A percentile compares a stretch with the other conserved stretches of the same genome.
phyloP scores from a whole-genome alignment of 2,888 invertebrate species.

The Drosophila mimetica region DNA sequence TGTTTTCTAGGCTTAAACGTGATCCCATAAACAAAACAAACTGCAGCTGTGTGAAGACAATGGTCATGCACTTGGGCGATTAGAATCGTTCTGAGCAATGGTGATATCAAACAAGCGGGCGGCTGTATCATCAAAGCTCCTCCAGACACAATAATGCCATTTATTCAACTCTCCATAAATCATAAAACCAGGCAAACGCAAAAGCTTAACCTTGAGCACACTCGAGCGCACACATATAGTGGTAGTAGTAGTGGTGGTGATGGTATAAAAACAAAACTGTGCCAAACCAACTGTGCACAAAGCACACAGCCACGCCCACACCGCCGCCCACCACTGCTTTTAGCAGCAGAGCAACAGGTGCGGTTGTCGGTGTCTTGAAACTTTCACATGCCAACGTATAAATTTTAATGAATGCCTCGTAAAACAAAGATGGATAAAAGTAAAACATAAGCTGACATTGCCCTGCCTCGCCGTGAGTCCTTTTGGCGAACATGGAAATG shows the following conservation, averaged over 20 bases:
- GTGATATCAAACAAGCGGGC: slow-evolving; percentile 11
- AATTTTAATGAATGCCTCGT: slow-evolving; percentile 50
- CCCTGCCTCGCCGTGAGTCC: slow-evolving; percentile 42
- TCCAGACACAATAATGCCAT: slow-evolving; percentile 17
- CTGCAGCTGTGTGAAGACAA: slow-evolving; percentile 14
- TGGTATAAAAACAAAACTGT: slow-evolving; percentile 29
- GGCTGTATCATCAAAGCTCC: slow-evolving; percentile 27
- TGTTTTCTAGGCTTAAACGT: slow-evolving; percentile 5
- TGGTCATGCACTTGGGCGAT: slow-evolving; percentile 18
- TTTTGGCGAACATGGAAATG: slow-evolving; percentile 55
- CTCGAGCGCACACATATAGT: slow-evolving; percentile 1
- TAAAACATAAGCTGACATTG: slow-evolving; percentile 51
- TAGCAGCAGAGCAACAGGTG: slow-evolving; percentile 64
- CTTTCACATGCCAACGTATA: slow-evolving; percentile 50
- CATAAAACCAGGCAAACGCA: slow-evolving; percentile 34
- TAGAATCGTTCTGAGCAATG: slow-evolving; percentile 13
- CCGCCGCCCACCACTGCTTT: slow-evolving; percentile 1
- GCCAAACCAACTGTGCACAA: slow-evolving; percentile 41
- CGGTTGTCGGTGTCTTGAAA: slow-evolving; percentile 42
- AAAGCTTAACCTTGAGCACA: slow-evolving; percentile 55
- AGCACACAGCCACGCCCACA: slow-evolving; percentile 5
- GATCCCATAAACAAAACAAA: slow-evolving; percentile 14
- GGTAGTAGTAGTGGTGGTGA: too few species aligned
- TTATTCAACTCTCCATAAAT: slow-evolving; percentile 42
- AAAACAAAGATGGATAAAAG: slow-evolving; percentile 19